Evolutionary conservation across 2,113 vertebrate species (phyloP), one percentile per base, ranked within the genome.

Genomic region (Saguinus imperator): DNA sequence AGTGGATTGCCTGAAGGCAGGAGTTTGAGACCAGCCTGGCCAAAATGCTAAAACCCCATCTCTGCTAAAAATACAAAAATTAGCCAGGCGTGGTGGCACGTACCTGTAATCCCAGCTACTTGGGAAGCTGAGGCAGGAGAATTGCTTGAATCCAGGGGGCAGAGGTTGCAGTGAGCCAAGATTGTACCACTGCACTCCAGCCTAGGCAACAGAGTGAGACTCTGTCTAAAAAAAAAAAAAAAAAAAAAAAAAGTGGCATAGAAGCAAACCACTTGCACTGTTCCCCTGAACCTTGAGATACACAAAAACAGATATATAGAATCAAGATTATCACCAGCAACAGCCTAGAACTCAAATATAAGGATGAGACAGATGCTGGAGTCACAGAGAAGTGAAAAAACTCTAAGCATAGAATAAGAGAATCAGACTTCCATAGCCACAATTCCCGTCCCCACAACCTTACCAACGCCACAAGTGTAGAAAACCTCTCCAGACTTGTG

Each of bases 11-110:
- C 6, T 68, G 64, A 68, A 5, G 29, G 10, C 32, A 17, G 32
- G 64, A 68, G 14, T 32, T 35, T 6, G 32, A 35, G 32, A 68
- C 32, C 32, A 35, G 13, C 12, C 32, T 68, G 14, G 5, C 13
- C 64, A 35, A 68, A 32, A 68, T 35, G 32, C 29, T 6, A 3
- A 68, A 35, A 35, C 64, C 14, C 32, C 32, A 35, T 68, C 64
- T 68, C 64, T 68, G 17, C 32, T 35, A 17, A 68, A 68, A 68
- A 68, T 64, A 64, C 61, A 68, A 35, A 68, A 17, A 14, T 17
- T 68, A 35, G 32, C 32, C 14, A 3, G 32, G 64, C 1, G 0
- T 68, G 32, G 17, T 68, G 32, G 14, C 32, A 35, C 0, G 5
- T 35, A 35, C 32, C 64, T 68, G 64, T 68, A 68, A 35, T 68